Percentiles rank a stretch among this genome's conserved stretches.
Conservation (phyloP, 2,888 invertebrate species). For the Cataglyphis cursor region DNA sequence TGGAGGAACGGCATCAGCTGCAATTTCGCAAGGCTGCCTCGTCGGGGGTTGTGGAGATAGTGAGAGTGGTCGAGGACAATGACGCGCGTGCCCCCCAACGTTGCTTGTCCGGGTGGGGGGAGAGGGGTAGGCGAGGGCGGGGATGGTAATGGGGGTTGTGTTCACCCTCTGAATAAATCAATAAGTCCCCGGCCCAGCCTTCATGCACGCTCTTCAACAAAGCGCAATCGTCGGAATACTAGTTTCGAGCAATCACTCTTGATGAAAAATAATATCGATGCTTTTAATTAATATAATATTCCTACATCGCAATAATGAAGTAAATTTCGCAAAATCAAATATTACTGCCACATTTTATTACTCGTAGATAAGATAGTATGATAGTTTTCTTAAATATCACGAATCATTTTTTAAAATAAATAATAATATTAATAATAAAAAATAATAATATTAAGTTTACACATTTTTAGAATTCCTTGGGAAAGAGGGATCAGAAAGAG, state of each 20-base stretch:
- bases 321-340: not conserved
- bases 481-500: not conserved
- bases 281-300: not conserved
- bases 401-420: not conserved
- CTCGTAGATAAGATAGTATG: not conserved
- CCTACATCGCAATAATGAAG: not conserved
- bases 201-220: conserved; percentile 53
- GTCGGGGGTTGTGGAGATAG: conserved; percentile 61
- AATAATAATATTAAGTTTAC: not conserved
- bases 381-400: not conserved
- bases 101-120: conserved; percentile 52
- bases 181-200: conserved; percentile 71
- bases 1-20: conserved; percentile 56
- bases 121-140: not conserved
- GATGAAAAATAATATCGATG: not conserved
- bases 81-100: conserved; percentile 63
- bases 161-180: conserved; percentile 79
- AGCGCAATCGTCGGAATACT: conserved; percentile 37
- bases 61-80: conserved; percentile 73
- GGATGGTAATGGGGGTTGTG: conserved; percentile 56
- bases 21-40: conserved; percentile 58
- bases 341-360: not conserved
- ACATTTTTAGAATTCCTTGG: not conserved
- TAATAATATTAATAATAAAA: not conserved
- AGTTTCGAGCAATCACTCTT: conserved; percentile 10